phyloP scores from a whole-genome alignment of 2,113 vertebrate species.

The Cephalophus harveyi region DNA sequence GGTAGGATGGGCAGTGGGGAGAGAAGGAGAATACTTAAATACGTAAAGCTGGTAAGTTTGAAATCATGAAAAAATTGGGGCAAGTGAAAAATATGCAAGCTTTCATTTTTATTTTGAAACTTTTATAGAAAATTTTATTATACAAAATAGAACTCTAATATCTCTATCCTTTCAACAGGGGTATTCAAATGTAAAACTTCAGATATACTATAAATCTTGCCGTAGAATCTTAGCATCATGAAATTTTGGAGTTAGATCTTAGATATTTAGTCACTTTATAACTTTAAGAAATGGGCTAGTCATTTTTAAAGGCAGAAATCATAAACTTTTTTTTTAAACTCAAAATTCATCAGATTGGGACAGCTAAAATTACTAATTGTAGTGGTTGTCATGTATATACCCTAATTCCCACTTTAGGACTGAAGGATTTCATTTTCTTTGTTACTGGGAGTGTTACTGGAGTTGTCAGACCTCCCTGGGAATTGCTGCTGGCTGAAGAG shows the following conservation, averaged over 20 bases:
- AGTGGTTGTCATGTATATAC: neutral
- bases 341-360: neutral
- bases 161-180: neutral
- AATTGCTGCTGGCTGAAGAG: neutral
- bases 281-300: neutral
- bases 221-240: neutral
- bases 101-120: conserved; percentile 14
- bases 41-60: neutral
- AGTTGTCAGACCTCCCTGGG: neutral
- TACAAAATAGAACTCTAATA: neutral
- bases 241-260: conserved; percentile 5
- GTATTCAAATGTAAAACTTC: neutral
- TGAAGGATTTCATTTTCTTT: neutral
- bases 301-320: neutral
- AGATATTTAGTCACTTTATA: neutral
- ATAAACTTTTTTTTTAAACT: neutral
- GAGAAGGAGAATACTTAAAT: neutral
- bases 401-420: neutral
- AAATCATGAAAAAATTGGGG: neutral
- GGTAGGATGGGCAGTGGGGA: neutral
- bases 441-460: neutral
- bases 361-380: neutral
- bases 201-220: neutral
- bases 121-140: neutral
- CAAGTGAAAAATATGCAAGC: neutral